phyloP scores from a whole-genome alignment of 2,113 vertebrate species.

The Dolichotis patagonum region DNA sequence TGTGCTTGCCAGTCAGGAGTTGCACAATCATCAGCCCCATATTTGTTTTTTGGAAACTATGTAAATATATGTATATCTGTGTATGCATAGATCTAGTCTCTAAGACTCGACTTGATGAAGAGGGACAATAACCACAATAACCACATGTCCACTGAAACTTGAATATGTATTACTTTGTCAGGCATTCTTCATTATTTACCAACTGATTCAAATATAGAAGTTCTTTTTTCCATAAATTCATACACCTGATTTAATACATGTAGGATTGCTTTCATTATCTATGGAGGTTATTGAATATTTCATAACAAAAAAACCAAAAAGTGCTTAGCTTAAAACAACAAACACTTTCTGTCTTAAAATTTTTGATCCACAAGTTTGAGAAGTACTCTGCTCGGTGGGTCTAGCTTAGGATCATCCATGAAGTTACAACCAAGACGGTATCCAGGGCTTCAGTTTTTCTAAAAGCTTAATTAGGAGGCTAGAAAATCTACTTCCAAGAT shows the following conservation, averaged over 20 bases:
- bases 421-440: neutral
- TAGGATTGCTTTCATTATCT: neutral
- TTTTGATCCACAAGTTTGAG: neutral
- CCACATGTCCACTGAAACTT: neutral
- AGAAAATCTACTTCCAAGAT: neutral
- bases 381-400: neutral
- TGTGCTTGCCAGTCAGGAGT: too few relatives aligned
- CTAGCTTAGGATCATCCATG: neutral
- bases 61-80: too few relatives aligned
- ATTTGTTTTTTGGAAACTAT: too few relatives aligned
- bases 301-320: neutral
- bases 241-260: neutral
- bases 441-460: neutral
- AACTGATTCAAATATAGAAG: neutral
- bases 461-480: neutral
- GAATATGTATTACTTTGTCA: neutral
- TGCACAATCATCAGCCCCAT: too few relatives aligned
- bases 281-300: neutral
- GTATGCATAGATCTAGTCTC: too few relatives aligned
- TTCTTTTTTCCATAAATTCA: neutral
- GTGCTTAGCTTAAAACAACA: slow-evolving; percentile 10
- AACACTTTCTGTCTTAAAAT: neutral
- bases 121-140: neutral
- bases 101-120: neutral
- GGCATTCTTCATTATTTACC: neutral